phyloP scores from a whole-genome alignment of 2,888 invertebrate genomes.

The Lasioglossum oenotherae region DNA sequence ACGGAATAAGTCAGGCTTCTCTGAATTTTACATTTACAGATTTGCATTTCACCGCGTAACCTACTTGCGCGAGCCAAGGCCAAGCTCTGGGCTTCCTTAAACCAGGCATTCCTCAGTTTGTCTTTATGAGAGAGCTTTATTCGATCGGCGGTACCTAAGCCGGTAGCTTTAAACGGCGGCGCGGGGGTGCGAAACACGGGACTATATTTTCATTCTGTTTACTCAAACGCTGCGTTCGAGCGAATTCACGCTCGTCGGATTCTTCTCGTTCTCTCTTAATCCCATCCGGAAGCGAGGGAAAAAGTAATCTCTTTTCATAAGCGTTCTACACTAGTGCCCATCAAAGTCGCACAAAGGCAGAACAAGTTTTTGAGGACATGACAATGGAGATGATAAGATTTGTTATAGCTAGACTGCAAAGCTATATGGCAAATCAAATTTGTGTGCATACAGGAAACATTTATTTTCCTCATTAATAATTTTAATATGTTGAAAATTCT shows the following conservation, averaged over 20 bases:
- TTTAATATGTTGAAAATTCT: no score
- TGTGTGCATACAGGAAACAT: no score
- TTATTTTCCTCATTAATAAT: no score
- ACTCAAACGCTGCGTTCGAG: background rate
- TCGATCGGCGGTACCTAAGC: constrained; percentile 37
- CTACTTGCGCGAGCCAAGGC: constrained; percentile 44
- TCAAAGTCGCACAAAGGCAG: no score
- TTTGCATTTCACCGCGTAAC: constrained; percentile 53
- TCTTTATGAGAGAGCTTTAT: constrained; percentile 40
- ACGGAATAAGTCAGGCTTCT: constrained; percentile 10
- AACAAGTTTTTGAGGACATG: no score
- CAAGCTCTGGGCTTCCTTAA: constrained; percentile 21
- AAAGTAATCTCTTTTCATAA: no score
- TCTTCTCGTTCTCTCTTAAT: background rate
- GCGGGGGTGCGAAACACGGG: constrained; percentile 4
- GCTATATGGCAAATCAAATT: no score
- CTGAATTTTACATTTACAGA: constrained; percentile 44
- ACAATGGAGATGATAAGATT: no score
- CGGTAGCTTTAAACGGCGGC: constrained; percentile 24
- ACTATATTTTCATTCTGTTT: constrained; percentile 37
- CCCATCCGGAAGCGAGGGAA: background rate
- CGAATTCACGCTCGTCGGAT: background rate
- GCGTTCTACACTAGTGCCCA: no score
- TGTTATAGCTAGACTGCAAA: no score
- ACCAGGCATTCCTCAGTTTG: constrained; percentile 37